phyloP scores from a whole-genome alignment of 2,888 invertebrate species.

The Hesperia comma region DNA sequence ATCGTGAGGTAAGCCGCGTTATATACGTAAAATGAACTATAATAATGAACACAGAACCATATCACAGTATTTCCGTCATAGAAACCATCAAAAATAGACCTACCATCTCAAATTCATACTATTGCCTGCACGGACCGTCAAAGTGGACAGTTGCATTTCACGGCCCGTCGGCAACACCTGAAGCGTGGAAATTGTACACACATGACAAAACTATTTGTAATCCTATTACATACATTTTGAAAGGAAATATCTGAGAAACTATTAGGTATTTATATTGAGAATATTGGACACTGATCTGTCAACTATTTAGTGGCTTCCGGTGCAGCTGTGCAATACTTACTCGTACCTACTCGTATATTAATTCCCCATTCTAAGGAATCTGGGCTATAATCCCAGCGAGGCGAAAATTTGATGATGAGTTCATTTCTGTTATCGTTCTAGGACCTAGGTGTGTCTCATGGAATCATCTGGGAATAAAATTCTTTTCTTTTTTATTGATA shows the following conservation, averaged over 20 bases:
- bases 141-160: conserved; percentile 61
- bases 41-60: too few species aligned
- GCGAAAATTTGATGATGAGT: too few species aligned
- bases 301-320: background rate
- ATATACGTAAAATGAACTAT: too few species aligned
- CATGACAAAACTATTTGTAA: conserved; percentile 7
- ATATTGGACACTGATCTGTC: conserved; percentile 1
- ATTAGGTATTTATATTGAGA: background rate
- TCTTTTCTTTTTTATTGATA: too few species aligned
- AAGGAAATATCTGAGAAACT: background rate
- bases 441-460: too few species aligned
- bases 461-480: too few species aligned
- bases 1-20: too few species aligned
- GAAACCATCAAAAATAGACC: conserved; percentile 11
- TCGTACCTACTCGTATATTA: too few species aligned
- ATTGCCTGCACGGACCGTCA: conserved; percentile 1
- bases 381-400: too few species aligned
- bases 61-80: conserved; percentile 4
- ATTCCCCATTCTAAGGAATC: too few species aligned
- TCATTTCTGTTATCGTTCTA: too few species aligned
- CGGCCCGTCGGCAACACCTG: conserved; percentile 49
- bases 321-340: background rate
- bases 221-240: background rate
- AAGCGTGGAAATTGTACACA: conserved; percentile 40
- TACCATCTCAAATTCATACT: conserved; percentile 28